Evolutionary conservation across 2,888 invertebrate genomes (phyloP), one percentile per base, ranked within the genome.

Genomic region (Mythimna loreyi): DNA sequence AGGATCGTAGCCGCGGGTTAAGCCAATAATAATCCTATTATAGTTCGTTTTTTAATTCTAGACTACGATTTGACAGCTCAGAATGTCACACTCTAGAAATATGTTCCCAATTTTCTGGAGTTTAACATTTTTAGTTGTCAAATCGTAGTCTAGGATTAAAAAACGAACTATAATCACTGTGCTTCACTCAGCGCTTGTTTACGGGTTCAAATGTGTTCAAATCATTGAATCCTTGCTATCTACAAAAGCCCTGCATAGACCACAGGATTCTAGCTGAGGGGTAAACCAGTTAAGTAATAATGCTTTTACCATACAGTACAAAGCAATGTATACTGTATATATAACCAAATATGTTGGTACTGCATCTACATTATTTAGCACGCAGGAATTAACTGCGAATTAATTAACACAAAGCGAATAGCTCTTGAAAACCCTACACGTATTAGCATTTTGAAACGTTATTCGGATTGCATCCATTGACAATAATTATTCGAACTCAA

Each of bases 401-500:
- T 60, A 55, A 75, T 75, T 76, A 45, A 40, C 76, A 59, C 77
- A 66, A 66, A 68, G 77, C 63, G 66, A 80, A 80, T 52, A 5
- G 58, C 77, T 70, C 75, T 59, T 70, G 76, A 62, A 76, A 75
- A 76, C 56, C 63, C 65, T 58, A 67, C 49, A 40, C 23, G 40
- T 60, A 78, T 78, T 80, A 66, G 60, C 78, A 78, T 82, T 82
- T 75, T 70, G 80, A 75, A 72, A 70, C 56, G 62, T 65, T 67
- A 75, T 72, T 68, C 62, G 55, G 67, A 79, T 75, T 73, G 63
- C 78, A 73, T 73, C 69, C 81, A 82, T 69, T 66, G 58, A 47
- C 58, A 63, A 66, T 69, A 55, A 75, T 80, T 81, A 81, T 72
- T 79, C 80, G 64, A 66, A 79, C 69, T 75, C 80, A 80, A 82